Base-by-base conservation (phyloP, 2,797 vertebrate genomes). In the Arremon brunneinucha region DNA sequence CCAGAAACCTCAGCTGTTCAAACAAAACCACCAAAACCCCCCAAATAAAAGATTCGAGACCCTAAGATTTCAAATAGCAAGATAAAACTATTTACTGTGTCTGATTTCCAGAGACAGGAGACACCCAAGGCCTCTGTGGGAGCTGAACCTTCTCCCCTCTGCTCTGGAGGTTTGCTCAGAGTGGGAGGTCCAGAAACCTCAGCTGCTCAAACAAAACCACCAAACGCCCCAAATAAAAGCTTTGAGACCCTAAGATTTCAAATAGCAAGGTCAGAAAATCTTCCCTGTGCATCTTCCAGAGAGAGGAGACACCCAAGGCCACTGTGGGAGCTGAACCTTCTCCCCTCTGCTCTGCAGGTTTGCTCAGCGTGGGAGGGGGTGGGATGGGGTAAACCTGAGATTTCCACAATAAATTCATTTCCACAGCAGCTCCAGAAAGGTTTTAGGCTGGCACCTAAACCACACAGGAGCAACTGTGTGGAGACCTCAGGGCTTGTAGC, bases 61-160 rank as follows among this genome's bases (percentile, higher is more conserved):
- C 0, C 0, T 6, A 18, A 41, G 9, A 16, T 32, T 87, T 60
- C 37, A 39, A 78, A 59, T 0, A 55, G n/a, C 24, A 72, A 77
- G 23, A 14, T 14, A 1, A 32, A 32, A 20, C 21, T 2, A 50
- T 32, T 15, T 43, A 18, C 41, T 43, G 17, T 43, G 41, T 43
- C 17, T 43, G 41, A 18, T 18, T 39, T n/a, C 12, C 13, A 12
- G 30, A 34, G 57, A 32, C 35, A 57, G 52, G 74, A 71, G 56
- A 39, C 17, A 52, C 10, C 30, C 59, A 52, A 53, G 24, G 57
- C 12, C 39, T 34, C 7, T 6, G 39, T 8, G n/a, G 75, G 47
- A 67, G 30, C 62, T 35, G 32, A 32, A 22, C 46, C 64, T 49
- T 20, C 8, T 11, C 30, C 35, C 12, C 57, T 47, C 32, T 15